phyloP scores from a whole-genome alignment of 2,888 invertebrate genomes.

The Mayetiola destructor region DNA sequence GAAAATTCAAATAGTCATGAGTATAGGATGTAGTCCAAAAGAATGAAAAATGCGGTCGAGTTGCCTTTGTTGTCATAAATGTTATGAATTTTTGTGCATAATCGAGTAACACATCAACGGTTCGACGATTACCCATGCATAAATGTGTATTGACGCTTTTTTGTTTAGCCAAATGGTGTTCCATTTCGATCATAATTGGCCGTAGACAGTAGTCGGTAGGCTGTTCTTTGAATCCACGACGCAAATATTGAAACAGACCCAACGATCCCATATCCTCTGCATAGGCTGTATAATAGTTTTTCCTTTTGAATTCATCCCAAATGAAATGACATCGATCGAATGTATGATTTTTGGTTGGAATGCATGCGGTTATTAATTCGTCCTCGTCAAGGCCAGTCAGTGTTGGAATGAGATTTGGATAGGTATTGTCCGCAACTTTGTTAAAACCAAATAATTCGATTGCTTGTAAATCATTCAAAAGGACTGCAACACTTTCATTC shows the following conservation, averaged over 20 bases:
- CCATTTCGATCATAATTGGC: conserved; percentile 55
- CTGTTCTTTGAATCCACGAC: conserved; percentile 57
- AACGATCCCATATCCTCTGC: conserved; percentile 71
- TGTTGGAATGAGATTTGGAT: conserved; percentile 74
- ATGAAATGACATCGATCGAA: conserved; percentile 72
- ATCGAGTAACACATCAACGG: conserved; percentile 54
- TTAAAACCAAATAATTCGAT: conserved; percentile 77
- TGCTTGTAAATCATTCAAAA: conserved; percentile 44
- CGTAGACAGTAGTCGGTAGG: conserved; percentile 78
- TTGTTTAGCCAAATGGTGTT: conserved; percentile 49
- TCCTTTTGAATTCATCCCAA: conserved; percentile 63
- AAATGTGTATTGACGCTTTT: conserved; percentile 46
- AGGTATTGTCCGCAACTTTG: conserved; percentile 90
- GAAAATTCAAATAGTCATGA: conserved; percentile 71
- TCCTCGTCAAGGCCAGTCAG: conserved; percentile 54
- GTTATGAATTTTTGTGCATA: conserved; percentile 51
- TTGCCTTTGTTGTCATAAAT: conserved; percentile 40
- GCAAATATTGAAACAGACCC: conserved; percentile 67
- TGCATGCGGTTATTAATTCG: conserved; percentile 50
- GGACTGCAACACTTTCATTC: conserved; percentile 49
- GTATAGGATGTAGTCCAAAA: conserved; percentile 73
- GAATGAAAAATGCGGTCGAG: conserved; percentile 53
- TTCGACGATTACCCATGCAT: conserved; percentile 55
- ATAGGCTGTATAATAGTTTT: conserved; percentile 62
- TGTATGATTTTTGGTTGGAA: conserved; percentile 40